These are phyloP conservation scores for Hyperopisus bebe DNA, from an alignment of 2,113 vertebrate genomes.

Conservation along the genomic window DNA sequence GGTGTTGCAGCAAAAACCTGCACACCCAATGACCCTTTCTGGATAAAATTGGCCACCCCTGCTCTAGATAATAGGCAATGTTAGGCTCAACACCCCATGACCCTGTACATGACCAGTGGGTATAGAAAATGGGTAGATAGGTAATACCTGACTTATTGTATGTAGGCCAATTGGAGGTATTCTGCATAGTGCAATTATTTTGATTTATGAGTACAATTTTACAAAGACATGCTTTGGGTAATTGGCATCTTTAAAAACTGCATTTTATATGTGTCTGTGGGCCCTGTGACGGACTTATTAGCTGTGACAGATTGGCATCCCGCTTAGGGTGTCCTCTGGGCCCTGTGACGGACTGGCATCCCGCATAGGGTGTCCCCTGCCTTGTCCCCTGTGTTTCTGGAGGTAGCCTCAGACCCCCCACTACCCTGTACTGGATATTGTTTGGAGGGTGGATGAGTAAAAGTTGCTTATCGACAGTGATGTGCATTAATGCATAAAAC, in stretches of 20 bases:
- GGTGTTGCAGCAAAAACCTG: no score
- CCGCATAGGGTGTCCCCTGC: not conserved
- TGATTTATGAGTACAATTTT: not conserved
- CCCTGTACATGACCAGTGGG: not conserved
- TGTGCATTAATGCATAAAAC: not conserved
- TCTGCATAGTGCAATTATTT: not conserved
- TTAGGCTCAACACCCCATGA: not conserved
- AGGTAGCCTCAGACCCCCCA: not conserved
- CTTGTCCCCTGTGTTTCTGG: not conserved
- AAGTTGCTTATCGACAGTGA: not conserved
- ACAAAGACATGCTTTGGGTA: not conserved
- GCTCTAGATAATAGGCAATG: not conserved
- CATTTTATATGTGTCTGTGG: not conserved
- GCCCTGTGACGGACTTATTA: not conserved
- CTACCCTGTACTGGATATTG: not conserved
- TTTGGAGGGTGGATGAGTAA: not conserved
- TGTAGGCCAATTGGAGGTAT: not conserved
- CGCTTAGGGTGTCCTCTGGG: not conserved
- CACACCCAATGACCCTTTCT: no score
- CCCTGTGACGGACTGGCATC: not conserved
- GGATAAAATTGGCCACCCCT: no score
- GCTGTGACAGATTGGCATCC: not conserved
- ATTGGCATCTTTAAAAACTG: not conserved
- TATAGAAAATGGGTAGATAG: not conserved
- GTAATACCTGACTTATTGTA: not conserved